Evolutionary conservation across 2,113 vertebrate species (phyloP).

Genomic region (Podilymbus podiceps): DNA sequence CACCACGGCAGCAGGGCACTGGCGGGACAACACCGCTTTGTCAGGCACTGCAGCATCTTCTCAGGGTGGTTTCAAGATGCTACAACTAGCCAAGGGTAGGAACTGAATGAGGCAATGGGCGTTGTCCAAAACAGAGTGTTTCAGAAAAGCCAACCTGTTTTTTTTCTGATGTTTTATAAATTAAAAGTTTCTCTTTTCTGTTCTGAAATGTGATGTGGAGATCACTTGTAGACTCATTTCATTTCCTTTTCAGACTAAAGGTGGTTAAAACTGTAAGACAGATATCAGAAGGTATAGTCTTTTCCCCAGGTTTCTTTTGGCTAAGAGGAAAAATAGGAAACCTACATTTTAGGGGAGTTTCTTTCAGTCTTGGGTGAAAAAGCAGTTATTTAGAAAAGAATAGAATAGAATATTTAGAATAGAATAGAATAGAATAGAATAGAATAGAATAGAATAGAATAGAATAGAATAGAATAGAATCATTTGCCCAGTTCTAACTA

Average conservation of each 20-base stretch:
- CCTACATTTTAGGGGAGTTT: neutral
- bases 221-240: neutral
- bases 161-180: neutral
- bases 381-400: no score
- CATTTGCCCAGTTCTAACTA: neutral
- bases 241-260: neutral
- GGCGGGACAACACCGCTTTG: rapidly evolving
- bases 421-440: no score
- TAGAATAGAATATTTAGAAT: no score
- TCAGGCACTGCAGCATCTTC: neutral
- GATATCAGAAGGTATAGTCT: neutral
- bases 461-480: no score
- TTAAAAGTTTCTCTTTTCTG: neutral
- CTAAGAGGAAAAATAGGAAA: neutral
- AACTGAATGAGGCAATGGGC: neutral
- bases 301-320: neutral
- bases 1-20: neutral
- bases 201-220: neutral
- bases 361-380: neutral
- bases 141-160: neutral
- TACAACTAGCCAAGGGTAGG: neutral
- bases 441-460: no score
- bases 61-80: neutral
- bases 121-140: neutral
- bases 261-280: neutral